Evolutionary conservation across 1,140 invertebrate species (phyloP).

Genomic region (Drosophila ercepeae): DNA sequence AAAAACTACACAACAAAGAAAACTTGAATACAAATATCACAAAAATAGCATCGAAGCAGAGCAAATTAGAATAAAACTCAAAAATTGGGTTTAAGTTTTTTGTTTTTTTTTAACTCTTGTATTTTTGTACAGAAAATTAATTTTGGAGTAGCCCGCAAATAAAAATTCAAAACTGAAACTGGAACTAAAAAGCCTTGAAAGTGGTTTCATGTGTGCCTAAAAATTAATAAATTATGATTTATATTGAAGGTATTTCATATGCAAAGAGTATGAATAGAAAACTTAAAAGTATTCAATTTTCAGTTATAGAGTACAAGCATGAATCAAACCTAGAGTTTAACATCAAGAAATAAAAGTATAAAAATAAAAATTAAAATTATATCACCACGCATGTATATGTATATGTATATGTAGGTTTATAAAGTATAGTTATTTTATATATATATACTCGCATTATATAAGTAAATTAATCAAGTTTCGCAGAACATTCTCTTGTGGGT

Average conservation of each 20-base stretch:
- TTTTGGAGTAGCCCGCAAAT: conserved; percentile 62
- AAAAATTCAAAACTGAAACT: conserved; percentile 35
- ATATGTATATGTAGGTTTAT: conserved; percentile 40
- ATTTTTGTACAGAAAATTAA: conserved; percentile 51
- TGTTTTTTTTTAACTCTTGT: conserved; percentile 44
- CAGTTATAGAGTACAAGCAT: conserved; percentile 39
- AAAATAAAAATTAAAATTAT: conserved; percentile 77
- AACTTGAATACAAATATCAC: conserved; percentile 76
- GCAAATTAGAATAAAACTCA: conserved; percentile 77
- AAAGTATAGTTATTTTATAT: conserved; percentile 29
- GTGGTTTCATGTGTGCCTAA: conserved; percentile 43
- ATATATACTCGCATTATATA: too few relatives aligned
- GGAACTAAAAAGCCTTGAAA: conserved; percentile 44
- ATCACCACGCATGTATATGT: conserved; percentile 75
- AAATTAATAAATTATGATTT: conserved; percentile 69
- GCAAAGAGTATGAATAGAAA: conserved; percentile 53
- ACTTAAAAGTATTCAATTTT: conserved; percentile 50
- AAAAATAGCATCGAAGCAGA: conserved; percentile 79
- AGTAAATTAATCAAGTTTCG: conserved; percentile 39
- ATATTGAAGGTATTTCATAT: conserved; percentile 71
- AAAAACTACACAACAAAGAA: conserved; percentile 24
- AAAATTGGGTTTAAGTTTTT: conserved; percentile 61
- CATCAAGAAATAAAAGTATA: conserved; percentile 65
- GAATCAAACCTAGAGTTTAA: conserved; percentile 48
- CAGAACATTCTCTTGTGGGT: conserved; percentile 26